Percentiles rank a stretch among this genome's conserved stretches.
These are phyloP conservation scores for Calypte anna DNA, from an alignment of 2,113 vertebrate species.

Conservation along the genomic window DNA sequence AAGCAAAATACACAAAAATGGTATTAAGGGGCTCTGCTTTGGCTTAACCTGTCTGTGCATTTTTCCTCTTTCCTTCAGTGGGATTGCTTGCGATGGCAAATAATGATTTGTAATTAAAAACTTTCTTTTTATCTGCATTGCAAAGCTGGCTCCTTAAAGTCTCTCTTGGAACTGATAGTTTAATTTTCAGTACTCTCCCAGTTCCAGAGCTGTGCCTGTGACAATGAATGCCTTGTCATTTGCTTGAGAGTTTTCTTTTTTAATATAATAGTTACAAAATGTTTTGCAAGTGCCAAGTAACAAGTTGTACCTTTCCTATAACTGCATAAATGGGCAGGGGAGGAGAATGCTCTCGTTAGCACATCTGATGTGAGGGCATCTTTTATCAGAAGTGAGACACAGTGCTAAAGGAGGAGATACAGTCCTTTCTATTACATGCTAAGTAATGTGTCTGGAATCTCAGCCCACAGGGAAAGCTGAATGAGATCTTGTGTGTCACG, in stretches of 20 bases:
- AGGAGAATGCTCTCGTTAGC: not conserved
- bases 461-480: not conserved
- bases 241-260: not conserved
- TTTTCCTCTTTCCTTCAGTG: not conserved
- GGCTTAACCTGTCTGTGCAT: not conserved
- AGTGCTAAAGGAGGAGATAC: not conserved
- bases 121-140: not conserved
- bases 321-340: not conserved
- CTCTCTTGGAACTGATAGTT: not conserved
- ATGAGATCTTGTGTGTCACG: not conserved
- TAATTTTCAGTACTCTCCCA: not conserved
- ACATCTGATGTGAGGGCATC: not conserved
- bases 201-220: not conserved
- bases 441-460: not conserved
- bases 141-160: constrained; percentile 8
- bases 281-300: not conserved
- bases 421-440: not conserved
- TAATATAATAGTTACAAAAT: not conserved
- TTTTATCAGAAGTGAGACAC: not conserved
- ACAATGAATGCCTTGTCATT: not conserved
- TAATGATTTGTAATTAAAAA: constrained; percentile 46
- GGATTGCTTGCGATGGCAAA: not conserved
- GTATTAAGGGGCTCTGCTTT: not conserved
- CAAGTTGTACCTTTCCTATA: not conserved
- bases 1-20: not conserved